Conservation (phyloP, 2,797 vertebrate species). For the Eulemur rubriventer region DNA sequence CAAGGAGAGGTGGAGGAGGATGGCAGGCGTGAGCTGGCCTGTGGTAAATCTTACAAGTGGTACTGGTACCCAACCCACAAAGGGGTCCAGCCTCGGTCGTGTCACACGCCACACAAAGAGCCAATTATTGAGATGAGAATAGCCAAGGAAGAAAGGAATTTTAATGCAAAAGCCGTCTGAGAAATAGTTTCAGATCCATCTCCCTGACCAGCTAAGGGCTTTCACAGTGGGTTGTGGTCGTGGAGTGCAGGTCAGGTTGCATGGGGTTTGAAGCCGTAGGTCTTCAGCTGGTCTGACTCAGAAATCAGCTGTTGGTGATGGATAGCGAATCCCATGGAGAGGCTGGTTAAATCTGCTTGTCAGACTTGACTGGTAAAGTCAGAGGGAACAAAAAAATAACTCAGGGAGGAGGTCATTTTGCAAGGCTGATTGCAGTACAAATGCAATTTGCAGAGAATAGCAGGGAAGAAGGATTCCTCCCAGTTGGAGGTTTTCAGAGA, state of each 20-base stretch:
- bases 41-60: background rate
- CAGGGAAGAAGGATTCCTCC: background rate
- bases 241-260: background rate
- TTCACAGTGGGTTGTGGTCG: background rate
- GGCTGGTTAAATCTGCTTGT: background rate
- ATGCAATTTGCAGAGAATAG: background rate
- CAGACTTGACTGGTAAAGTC: background rate
- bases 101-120: background rate
- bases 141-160: background rate
- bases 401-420: background rate
- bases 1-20: no score
- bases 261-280: background rate
- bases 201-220: background rate
- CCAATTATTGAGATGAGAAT: background rate
- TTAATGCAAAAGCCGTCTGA: background rate
- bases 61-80: background rate
- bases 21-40: background rate
- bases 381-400: background rate
- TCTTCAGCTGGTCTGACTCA: background rate
- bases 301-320: background rate
- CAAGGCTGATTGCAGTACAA: background rate
- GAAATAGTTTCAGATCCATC: background rate
- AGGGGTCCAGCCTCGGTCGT: background rate
- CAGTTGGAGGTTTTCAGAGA: background rate
- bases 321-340: background rate